These are phyloP conservation scores for Hydropotes inermis DNA, from an alignment of 2,113 vertebrate genomes.

Conservation along the genomic window DNA sequence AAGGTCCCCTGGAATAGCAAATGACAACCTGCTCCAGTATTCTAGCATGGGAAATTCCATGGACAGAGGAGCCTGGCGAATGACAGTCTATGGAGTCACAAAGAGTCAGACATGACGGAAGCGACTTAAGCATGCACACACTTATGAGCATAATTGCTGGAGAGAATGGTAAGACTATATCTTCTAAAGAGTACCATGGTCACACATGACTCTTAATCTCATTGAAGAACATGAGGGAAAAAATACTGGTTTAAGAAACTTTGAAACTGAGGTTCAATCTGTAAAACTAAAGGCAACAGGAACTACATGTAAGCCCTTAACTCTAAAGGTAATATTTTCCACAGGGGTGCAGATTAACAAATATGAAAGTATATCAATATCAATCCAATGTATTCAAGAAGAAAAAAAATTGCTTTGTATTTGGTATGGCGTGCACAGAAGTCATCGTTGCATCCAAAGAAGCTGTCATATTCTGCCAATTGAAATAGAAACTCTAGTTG, in stretches of 20 bases:
- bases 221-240: background rate
- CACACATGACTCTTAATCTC: background rate
- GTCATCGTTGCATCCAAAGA: background rate
- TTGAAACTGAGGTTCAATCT: background rate
- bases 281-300: background rate
- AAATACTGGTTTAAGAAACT: background rate
- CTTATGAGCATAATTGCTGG: background rate
- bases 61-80: background rate
- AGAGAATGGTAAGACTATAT: background rate
- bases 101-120: background rate
- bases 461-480: background rate
- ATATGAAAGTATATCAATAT: background rate
- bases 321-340: background rate
- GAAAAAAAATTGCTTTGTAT: background rate
- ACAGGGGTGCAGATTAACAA: background rate
- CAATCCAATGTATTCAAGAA: background rate
- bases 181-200: background rate
- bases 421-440: background rate
- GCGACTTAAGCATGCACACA: background rate
- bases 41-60: background rate
- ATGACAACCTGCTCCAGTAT: background rate
- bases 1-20: background rate
- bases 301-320: background rate
- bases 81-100: background rate
- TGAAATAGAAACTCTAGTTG: background rate